These are phyloP conservation scores for Cyanistes caeruleus DNA, from an alignment of 2,113 vertebrate genomes.

Conservation along the genomic window DNA sequence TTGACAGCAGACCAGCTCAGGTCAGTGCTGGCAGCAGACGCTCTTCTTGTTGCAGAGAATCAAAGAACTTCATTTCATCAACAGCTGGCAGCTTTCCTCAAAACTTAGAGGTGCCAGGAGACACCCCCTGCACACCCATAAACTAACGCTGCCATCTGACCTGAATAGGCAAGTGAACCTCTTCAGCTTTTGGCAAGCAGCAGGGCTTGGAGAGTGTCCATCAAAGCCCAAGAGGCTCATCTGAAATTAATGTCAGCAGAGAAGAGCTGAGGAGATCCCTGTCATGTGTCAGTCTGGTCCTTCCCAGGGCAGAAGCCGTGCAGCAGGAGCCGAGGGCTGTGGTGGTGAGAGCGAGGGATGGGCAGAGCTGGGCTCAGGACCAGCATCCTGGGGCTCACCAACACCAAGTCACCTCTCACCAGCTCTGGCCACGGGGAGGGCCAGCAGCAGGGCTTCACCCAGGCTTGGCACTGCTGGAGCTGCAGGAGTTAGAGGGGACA, in stretches of 20 bases:
- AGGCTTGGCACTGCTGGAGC: not conserved
- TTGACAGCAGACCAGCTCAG: not conserved
- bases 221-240: not conserved
- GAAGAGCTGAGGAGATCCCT: not conserved
- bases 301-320: not conserved
- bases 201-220: not conserved
- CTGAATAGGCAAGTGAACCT: not conserved
- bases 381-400: not conserved
- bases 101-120: not conserved
- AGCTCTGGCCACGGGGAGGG: not conserved
- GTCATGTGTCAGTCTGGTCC: not conserved
- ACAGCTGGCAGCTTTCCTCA: not conserved
- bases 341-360: fast-evolving
- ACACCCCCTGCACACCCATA: not conserved
- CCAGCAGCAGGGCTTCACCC: not conserved
- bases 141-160: not conserved
- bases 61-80: not conserved
- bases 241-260: not conserved
- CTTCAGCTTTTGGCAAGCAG: not conserved
- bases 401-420: not conserved
- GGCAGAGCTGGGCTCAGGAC: not conserved
- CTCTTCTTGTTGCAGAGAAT: not conserved
- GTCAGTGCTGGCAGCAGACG: not conserved
- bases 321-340: not conserved
- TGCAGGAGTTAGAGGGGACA: not conserved